Evolutionary conservation across 2,797 vertebrate species (phyloP).

Genomic region (Cuculus canorus): DNA sequence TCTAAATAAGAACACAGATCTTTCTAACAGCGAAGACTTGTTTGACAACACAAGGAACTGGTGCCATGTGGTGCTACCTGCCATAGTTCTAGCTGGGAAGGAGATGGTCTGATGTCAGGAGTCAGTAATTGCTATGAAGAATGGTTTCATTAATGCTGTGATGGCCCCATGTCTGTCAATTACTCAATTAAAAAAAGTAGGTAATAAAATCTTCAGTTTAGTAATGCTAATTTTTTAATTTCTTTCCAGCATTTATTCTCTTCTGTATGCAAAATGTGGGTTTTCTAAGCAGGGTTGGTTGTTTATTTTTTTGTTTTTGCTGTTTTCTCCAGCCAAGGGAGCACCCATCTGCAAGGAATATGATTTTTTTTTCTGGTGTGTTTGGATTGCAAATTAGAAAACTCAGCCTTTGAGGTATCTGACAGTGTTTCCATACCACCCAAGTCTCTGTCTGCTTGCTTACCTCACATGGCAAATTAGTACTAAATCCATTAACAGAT

Average conservation of each 20-base stretch:
- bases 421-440: background rate
- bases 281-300: accelerated
- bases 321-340: background rate
- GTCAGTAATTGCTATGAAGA: background rate
- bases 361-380: background rate
- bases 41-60: background rate
- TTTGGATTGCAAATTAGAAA: background rate
- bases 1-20: background rate
- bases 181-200: background rate
- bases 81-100: background rate
- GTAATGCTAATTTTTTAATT: background rate
- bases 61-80: background rate
- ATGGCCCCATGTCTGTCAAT: background rate
- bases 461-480: background rate
- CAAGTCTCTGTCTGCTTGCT: background rate
- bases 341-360: background rate
- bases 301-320: background rate
- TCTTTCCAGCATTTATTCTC: background rate
- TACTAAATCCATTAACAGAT: background rate
- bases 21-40: background rate
- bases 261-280: background rate
- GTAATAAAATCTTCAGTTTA: background rate
- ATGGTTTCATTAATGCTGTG: background rate
- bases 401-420: background rate
- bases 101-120: background rate